Percentiles rank a stretch among this genome's conserved stretches.
phyloP scores from a whole-genome alignment of 2,888 invertebrate species.

The Mimas tiliae region DNA sequence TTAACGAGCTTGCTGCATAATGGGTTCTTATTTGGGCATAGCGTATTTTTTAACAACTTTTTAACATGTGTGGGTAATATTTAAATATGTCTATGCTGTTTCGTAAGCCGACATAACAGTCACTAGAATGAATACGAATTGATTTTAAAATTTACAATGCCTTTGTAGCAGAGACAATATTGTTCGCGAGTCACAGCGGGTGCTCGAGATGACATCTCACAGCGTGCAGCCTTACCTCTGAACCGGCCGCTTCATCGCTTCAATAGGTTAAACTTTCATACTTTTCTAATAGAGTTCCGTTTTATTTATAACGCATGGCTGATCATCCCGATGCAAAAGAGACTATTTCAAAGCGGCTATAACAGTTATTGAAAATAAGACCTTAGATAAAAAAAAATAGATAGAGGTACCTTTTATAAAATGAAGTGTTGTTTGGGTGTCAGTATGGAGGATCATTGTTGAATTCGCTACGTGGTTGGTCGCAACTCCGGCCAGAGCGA shows the following conservation, averaged over 20 bases:
- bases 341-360: slow-evolving; percentile 61
- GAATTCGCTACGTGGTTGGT: slow-evolving; percentile 61
- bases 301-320: slow-evolving; percentile 38
- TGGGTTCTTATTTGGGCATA: slow-evolving; percentile 47
- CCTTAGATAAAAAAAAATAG: slow-evolving; percentile 72
- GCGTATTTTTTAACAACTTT: slow-evolving; percentile 49
- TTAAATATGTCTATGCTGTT: slow-evolving; percentile 44
- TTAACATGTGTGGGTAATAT: slow-evolving; percentile 43
- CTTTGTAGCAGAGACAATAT: slow-evolving; percentile 81
- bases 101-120: slow-evolving; percentile 57
- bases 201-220: slow-evolving; percentile 82
- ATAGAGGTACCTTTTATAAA: slow-evolving; percentile 71
- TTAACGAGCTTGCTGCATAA: slow-evolving; percentile 45
- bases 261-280: slow-evolving; percentile 40
- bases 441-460: slow-evolving; percentile 78
- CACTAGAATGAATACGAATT: slow-evolving; percentile 73
- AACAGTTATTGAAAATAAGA: slow-evolving; percentile 76
- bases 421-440: slow-evolving; percentile 69
- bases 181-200: slow-evolving; percentile 80
- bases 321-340: slow-evolving; percentile 51
- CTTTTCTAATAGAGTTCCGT: slow-evolving; percentile 46
- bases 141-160: slow-evolving; percentile 79
- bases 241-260: slow-evolving; percentile 48
- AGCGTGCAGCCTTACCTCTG: slow-evolving; percentile 76
- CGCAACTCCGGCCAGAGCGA: slow-evolving; percentile 30